Conservation (phyloP, 1,140 invertebrate genomes). For the Drosophila saltans region DNA sequence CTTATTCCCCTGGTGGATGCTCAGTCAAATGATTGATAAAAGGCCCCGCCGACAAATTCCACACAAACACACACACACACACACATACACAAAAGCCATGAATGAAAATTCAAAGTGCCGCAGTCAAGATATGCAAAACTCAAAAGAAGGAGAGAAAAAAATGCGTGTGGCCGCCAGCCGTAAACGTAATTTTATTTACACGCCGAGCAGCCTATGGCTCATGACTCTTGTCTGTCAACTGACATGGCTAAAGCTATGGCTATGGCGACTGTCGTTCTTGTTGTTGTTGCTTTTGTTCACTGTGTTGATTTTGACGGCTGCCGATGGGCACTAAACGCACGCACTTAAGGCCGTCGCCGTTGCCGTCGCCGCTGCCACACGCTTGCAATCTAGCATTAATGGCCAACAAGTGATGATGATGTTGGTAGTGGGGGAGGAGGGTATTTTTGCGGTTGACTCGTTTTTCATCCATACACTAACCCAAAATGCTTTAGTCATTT, state of each 20-base stretch:
- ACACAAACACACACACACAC: constrained; percentile 45
- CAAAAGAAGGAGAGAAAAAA: constrained; percentile 26
- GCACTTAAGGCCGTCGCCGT: constrained; percentile 62
- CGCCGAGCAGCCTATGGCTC: constrained; percentile 47
- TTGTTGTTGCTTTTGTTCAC: constrained; percentile 37
- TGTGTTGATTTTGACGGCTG: constrained; percentile 77
- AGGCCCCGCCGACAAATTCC: constrained; percentile 72
- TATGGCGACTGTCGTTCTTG: constrained; percentile 7
- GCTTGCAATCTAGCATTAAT: constrained; percentile 60
- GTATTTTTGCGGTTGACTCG: constrained; percentile 54
- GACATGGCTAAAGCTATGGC: constrained; percentile 12
- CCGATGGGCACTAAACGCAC: constrained; percentile 75
- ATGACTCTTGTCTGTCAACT: constrained; percentile 63
- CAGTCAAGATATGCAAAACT: constrained; percentile 62
- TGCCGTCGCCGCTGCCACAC: constrained; percentile 42
- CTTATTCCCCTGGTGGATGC: background rate
- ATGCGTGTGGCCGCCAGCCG: constrained; percentile 72
- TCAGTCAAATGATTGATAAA: constrained; percentile 76
- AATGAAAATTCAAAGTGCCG: constrained; percentile 75
- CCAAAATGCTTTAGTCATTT: background rate
- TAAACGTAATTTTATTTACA: constrained; percentile 78
- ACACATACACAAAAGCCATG: constrained; percentile 65
- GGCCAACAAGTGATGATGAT: constrained; percentile 17
- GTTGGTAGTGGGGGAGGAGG: background rate
- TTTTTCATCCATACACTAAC: constrained; percentile 49